Percentiles rank a stretch among this genome's conserved stretches.
These are phyloP conservation scores for Chelon labrosus DNA, from an alignment of 2,797 vertebrate species.

Conservation along the genomic window DNA sequence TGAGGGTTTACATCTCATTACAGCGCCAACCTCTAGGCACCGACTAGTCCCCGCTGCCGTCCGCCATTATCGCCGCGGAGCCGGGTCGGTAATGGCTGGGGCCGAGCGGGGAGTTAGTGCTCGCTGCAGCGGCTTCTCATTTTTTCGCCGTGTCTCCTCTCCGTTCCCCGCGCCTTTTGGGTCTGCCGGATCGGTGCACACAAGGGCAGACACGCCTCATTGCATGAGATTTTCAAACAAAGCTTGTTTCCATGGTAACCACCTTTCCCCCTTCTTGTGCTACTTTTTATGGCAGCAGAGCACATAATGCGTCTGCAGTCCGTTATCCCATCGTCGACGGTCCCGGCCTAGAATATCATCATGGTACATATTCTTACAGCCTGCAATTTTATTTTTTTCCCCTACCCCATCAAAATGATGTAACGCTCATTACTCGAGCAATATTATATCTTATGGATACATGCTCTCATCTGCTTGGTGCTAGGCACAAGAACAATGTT, in stretches of 20 bases:
- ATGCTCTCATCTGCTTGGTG: not conserved
- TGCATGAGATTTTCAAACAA: constrained; percentile 72
- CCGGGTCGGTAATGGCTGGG: constrained; percentile 13
- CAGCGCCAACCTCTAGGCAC: constrained; percentile 4
- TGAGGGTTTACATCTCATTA: constrained; percentile 43
- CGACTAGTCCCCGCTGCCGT: constrained; percentile 15
- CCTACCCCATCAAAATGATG: not conserved
- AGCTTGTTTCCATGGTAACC: constrained; percentile 80
- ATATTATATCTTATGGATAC: constrained; percentile 14
- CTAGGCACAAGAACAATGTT: constrained; percentile 2
- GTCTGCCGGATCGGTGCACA: constrained; percentile 42
- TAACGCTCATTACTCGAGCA: constrained; percentile 14
- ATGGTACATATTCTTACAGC: no score
- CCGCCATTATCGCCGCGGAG: constrained; percentile 26
- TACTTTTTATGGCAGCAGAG: constrained; percentile 50
- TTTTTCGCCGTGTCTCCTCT: constrained; percentile 14
- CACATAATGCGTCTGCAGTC: constrained; percentile 59
- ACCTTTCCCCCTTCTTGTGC: constrained; percentile 51
- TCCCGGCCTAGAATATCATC: constrained; percentile 13
- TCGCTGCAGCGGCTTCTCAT: constrained; percentile 29
- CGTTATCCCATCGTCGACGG: constrained; percentile 20
- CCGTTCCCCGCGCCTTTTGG: constrained; percentile 35
- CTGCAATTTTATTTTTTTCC: not conserved
- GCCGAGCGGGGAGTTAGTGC: not conserved
- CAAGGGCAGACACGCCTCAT: constrained; percentile 60